Conservation (phyloP, 2,797 vertebrate genomes). For the Peromyscus attwateri region DNA sequence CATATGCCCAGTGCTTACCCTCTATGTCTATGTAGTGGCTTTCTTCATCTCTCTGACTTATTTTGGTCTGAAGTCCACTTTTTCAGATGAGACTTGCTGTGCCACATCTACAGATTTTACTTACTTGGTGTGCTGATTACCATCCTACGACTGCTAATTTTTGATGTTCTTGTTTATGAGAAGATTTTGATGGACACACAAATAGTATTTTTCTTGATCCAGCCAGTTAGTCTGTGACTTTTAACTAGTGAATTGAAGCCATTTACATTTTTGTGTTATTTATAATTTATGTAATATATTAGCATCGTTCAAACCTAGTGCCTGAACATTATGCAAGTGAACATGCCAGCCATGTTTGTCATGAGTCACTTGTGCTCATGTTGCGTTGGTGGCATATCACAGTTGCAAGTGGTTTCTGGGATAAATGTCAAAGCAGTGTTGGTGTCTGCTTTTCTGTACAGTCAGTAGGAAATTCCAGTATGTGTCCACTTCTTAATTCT, state of each 20-base stretch:
- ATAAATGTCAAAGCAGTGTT: constrained; percentile 91
- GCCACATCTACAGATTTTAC: too few species aligned
- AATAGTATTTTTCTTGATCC: too few species aligned
- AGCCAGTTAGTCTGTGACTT: not conserved
- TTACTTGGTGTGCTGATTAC: not conserved
- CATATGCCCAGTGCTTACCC: not conserved
- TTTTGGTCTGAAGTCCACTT: not conserved
- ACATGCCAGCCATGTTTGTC: constrained; percentile 95
- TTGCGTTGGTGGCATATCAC: constrained; percentile 89
- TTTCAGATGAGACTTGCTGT: not conserved
- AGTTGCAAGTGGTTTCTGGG: constrained; percentile 95
- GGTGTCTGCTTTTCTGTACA: constrained; percentile 89
- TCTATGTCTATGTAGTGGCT: not conserved
- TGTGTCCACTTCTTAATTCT: constrained; percentile 86
- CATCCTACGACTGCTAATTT: not conserved
- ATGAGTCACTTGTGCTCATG: constrained; percentile 97
- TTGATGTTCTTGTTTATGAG: not conserved
- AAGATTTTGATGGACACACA: not conserved
- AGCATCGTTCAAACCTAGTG: constrained; percentile 99
- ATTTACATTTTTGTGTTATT: constrained; percentile 80
- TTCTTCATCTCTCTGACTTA: not conserved
- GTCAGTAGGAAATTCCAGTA: constrained; percentile 92
- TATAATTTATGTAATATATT: constrained; percentile 98
- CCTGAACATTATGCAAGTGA: constrained; percentile 98
- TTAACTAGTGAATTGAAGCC: not conserved